phyloP scores from a whole-genome alignment of 2,113 vertebrate genomes.

The Carollia perspicillata region DNA sequence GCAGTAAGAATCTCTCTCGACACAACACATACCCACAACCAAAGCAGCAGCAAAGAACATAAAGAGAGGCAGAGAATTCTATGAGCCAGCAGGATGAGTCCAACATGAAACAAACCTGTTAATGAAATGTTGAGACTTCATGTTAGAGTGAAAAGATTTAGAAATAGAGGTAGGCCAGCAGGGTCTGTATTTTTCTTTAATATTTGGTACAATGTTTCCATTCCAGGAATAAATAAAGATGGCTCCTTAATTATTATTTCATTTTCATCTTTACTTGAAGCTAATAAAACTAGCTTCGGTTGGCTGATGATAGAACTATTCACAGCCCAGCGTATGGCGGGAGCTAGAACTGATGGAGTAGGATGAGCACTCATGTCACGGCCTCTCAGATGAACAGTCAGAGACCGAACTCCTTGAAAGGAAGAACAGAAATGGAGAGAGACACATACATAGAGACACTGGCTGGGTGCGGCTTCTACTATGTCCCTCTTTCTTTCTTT shows the following conservation, averaged over 20 bases:
- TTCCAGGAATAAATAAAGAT: neutral
- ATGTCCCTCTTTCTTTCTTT: neutral
- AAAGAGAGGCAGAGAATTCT: neutral
- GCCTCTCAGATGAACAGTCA: neutral
- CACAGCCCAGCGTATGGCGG: neutral
- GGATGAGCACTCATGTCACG: neutral
- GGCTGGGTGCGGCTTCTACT: neutral
- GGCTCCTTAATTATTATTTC: neutral
- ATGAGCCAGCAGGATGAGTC: neutral
- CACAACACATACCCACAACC: neutral
- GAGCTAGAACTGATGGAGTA: neutral
- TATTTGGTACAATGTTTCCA: neutral
- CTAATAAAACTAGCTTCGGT: conserved; percentile 22
- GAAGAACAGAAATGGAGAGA: neutral
- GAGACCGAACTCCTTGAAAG: neutral
- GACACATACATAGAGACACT: neutral
- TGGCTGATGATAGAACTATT: neutral
- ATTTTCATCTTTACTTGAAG: neutral
- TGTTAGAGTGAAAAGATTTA: conserved; percentile 22
- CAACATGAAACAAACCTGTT: neutral
- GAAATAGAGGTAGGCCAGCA: neutral
- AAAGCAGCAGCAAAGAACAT: neutral
- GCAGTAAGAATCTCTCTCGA: neutral
- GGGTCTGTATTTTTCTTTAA: conserved; percentile 11
- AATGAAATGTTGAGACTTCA: conserved; percentile 18